Evolutionary conservation across 2,888 invertebrate genomes (phyloP), one percentile per base, ranked within the genome.

Genomic region (Synanthedon vespiformis): DNA sequence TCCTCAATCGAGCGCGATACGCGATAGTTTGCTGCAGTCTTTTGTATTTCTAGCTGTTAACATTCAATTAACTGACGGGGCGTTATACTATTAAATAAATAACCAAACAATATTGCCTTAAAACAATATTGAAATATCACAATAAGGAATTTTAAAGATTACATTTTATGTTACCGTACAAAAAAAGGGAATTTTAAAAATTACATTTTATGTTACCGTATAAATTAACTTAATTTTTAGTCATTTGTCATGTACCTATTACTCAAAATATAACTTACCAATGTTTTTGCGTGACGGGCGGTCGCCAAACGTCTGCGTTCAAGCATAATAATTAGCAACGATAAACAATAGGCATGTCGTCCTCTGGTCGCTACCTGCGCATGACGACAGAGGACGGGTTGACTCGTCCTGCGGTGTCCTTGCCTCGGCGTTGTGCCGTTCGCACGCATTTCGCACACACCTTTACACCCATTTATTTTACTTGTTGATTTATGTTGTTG

Each of bases 1-100:
- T 88, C 81, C 77, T 82, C 83, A 86, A 87, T 85, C 84, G 85
- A 86, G 87, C 86, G 86, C 84, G 79, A 79, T 85, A 80, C 82
- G 34, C 79, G 83, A 77, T 74, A 78, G 71, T 74, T 71, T 67
- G 80, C 77, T 75, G 80, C 41, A 48, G 22, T 48, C 18, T 18
- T 48, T 48, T 48, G 48, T 18, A 48, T 48, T 48, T 16, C 48
- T 48, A 16, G 48, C 22, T 34, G 34, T 34, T 34, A 14, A 48
- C 22, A 48, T 48, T 48, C 16, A 48, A 48, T 48, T 48, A 14
- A 34, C 34, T 34, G 34, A 10, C 34, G 34, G 34, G 34, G 34
- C 34, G 10, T 10, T 34, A 34, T 34, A 22, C 22, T 22, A 34
- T 10, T 34, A 3, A 34, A 10, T 34, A 34, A 34, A 34, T 44